Percentiles rank a stretch among this genome's conserved stretches.
These are phyloP conservation scores for Trichopoda pennipes DNA, from an alignment of 2,888 invertebrate species.

Conservation along the genomic window DNA sequence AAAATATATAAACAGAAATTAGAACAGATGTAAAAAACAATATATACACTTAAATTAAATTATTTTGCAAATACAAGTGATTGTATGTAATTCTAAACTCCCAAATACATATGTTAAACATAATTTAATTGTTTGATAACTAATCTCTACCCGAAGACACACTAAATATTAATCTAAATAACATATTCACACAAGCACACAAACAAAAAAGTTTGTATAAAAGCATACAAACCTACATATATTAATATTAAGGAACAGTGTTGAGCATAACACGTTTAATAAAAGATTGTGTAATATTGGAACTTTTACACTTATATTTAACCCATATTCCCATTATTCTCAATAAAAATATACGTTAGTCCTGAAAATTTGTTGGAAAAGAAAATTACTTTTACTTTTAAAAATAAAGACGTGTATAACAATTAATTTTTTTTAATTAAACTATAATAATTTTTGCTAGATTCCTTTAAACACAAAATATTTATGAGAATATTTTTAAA, in stretches of 20 bases:
- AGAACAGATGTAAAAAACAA: constrained; percentile 11
- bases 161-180: not conserved
- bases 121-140: constrained; percentile 58
- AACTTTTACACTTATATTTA: too few species aligned
- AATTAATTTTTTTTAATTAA: too few species aligned
- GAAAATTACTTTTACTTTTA: too few species aligned
- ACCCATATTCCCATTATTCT: too few species aligned
- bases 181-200: not conserved
- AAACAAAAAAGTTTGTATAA: not conserved
- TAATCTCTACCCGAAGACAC: constrained; percentile 43
- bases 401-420: too few species aligned
- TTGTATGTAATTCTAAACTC: constrained; percentile 2
- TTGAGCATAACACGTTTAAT: not conserved
- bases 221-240: not conserved
- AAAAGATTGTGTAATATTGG: too few species aligned
- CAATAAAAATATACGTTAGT: too few species aligned
- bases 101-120: constrained; percentile 45
- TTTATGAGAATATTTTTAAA: too few species aligned
- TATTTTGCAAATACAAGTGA: not conserved
- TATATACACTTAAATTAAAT: constrained; percentile 29
- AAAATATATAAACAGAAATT: not conserved
- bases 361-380: too few species aligned
- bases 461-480: too few species aligned
- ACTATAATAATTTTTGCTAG: too few species aligned
- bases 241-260: not conserved